phyloP scores from a whole-genome alignment of 2,888 invertebrate species.

The Sinelater perroti region DNA sequence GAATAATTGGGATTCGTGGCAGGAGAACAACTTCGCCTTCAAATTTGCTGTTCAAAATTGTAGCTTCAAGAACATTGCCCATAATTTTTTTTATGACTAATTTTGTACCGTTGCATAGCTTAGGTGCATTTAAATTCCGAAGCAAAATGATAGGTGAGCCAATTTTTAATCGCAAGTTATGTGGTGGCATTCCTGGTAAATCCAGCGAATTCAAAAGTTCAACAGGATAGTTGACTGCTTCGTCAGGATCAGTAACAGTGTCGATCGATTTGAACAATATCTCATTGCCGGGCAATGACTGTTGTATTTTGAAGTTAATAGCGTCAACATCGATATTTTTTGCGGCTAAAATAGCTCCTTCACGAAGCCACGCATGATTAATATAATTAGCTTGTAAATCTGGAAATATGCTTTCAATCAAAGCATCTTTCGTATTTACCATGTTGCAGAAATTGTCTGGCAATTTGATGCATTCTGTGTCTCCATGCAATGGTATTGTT shows the following conservation, averaged over 20 bases:
- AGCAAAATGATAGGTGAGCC: no score
- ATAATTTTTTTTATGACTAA: constrained; percentile 37
- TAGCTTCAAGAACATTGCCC: constrained; percentile 38
- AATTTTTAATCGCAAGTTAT: constrained; percentile 48
- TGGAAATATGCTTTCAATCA: no score
- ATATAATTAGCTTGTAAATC: no score
- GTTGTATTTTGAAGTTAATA: constrained; percentile 49
- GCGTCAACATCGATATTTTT: constrained; percentile 53
- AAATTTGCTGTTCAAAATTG: constrained; percentile 38
- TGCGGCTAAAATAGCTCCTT: no score
- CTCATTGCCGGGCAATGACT: constrained; percentile 42
- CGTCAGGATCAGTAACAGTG: constrained; percentile 21
- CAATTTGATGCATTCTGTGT: constrained; percentile 52
- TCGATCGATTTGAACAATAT: constrained; percentile 26
- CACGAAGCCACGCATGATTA: no score
- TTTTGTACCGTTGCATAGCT: constrained; percentile 46
- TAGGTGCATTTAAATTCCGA: no score
- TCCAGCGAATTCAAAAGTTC: constrained; percentile 52
- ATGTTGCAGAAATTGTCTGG: constrained; percentile 51
- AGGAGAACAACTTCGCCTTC: constrained; percentile 46
- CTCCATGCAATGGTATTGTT: no score
- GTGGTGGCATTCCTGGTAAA: constrained; percentile 34
- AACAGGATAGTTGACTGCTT: constrained; percentile 47
- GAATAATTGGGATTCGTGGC: constrained; percentile 53
- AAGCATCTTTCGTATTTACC: no score